A percentile compares a stretch with the other conserved stretches of the same genome.
These are phyloP conservation scores for Ceryle rudis DNA, from an alignment of 2,797 vertebrate species.

Conservation along the genomic window DNA sequence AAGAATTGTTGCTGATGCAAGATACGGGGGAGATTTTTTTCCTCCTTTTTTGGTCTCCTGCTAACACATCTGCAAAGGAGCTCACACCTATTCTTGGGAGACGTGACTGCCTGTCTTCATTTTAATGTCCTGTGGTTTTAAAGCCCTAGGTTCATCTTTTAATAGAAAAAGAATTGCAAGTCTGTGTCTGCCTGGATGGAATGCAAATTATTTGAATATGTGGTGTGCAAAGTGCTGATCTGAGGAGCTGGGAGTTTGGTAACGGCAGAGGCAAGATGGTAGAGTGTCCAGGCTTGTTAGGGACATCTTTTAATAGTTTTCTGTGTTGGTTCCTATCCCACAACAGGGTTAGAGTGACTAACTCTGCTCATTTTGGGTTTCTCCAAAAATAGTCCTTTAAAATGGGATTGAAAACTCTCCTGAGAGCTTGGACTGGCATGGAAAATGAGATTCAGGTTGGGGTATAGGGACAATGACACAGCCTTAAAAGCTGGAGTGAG, in stretches of 20 bases:
- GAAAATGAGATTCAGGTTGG: background rate
- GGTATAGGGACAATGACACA: background rate
- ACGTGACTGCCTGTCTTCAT: fast-evolving
- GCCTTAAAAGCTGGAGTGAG: background rate
- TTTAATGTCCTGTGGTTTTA: background rate
- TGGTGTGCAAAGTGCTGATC: background rate
- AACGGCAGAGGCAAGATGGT: background rate
- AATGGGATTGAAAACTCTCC: background rate
- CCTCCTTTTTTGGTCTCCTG: background rate
- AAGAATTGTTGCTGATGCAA: background rate
- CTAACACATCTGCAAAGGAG: background rate
- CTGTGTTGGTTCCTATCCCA: background rate
- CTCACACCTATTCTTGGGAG: background rate
- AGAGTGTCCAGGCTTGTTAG: background rate
- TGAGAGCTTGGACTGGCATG: fast-evolving
- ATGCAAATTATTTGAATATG: too few species aligned
- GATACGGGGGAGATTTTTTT: background rate
- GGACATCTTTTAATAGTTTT: background rate
- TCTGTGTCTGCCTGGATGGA: background rate
- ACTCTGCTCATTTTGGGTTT: background rate
- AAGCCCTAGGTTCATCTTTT: background rate
- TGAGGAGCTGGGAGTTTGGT: background rate
- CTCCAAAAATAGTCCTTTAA: background rate
- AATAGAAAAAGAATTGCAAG: background rate
- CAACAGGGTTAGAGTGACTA: too few species aligned